Base-by-base conservation (phyloP, 2,888 invertebrate genomes). In the Yponomeuta sedellus region DNA sequence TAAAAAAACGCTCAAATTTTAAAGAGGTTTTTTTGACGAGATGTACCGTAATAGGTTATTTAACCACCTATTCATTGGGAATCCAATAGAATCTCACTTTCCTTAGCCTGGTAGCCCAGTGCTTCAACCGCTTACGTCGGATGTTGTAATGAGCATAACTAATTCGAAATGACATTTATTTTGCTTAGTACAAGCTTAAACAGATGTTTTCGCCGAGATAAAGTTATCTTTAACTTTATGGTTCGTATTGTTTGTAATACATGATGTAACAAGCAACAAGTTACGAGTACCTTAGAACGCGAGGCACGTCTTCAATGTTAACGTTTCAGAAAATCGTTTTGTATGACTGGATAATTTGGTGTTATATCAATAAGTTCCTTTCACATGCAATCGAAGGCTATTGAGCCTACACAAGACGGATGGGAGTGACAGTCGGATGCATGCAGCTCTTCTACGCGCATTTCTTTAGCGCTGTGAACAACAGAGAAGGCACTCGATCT, bases 1-100 rank as follows among this genome's bases (percentile, higher is more conserved):
- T 85, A 85, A 85, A 85, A n/a, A 83, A 77, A 71, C 78, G 83
- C 83, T 85, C 80, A 83, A 83, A 82, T 75, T 81, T 87, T 84
- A 81, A 86, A 81, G 81, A 83, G 74, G 70, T 70, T 65, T 74
- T n/a, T 72, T 77, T 80, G 82, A 82, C 79, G 75, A 79, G 75
- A 71, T 69, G 65, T 73, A 68, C 69, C 72, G 69, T 67, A 68
- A 67, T 65, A 66, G 12, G 44, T 20, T 40, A 56, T 56, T 34
- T 34, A 34, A 34, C 52, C 70, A 68, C 66, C 68, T 75, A 75
- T 81, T 77, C 78, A 79, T 80, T 80, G 77, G 76, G 78, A 75
- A 70, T 72, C 76, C 71, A 77, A 79, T 78, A 77, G 72, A 80
- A 78, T 78, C 81, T 86, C 81, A 83, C 85, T 88, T 85, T 86